These are phyloP conservation scores for Furcifer pardalis DNA, from an alignment of 2,797 vertebrate species.

Conservation along the genomic window DNA sequence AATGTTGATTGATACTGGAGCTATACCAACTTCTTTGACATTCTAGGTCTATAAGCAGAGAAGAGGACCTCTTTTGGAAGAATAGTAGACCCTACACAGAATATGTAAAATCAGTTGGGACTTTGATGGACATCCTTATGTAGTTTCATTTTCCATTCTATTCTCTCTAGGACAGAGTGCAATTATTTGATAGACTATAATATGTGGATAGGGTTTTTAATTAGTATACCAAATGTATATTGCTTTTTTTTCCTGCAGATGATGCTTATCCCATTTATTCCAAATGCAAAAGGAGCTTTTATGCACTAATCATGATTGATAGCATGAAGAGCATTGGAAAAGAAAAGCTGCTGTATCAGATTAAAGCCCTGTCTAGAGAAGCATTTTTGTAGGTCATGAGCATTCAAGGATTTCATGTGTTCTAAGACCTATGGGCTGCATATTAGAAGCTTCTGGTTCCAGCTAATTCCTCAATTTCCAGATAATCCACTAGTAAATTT, in stretches of 20 bases:
- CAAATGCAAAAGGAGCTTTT: neutral
- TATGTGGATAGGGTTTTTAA: conserved; percentile 34
- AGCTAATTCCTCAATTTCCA: neutral
- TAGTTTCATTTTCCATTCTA: neutral
- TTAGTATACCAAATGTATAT: no score
- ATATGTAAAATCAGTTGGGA: neutral
- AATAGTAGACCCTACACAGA: conserved; percentile 25
- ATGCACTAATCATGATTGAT: neutral
- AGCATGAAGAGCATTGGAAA: neutral
- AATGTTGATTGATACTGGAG: neutral
- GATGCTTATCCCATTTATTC: neutral
- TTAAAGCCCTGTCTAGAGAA: neutral
- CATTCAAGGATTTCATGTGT: neutral
- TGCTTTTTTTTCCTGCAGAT: neutral
- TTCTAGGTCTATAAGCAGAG: conserved; percentile 17
- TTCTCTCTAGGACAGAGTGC: conserved; percentile 3
- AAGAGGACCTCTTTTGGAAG: neutral
- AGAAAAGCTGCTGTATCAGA: neutral
- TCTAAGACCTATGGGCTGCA: neutral
- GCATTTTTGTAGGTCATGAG: no score
- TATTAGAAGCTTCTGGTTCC: neutral
- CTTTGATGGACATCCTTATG: conserved; percentile 8
- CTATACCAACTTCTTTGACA: conserved; percentile 3
- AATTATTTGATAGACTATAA: conserved; percentile 12
- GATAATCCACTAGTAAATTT: neutral